Evolutionary conservation across 2,888 invertebrate species (phyloP), one percentile per base, ranked within the genome.

Genomic region (Nasonovia ribisnigri): DNA sequence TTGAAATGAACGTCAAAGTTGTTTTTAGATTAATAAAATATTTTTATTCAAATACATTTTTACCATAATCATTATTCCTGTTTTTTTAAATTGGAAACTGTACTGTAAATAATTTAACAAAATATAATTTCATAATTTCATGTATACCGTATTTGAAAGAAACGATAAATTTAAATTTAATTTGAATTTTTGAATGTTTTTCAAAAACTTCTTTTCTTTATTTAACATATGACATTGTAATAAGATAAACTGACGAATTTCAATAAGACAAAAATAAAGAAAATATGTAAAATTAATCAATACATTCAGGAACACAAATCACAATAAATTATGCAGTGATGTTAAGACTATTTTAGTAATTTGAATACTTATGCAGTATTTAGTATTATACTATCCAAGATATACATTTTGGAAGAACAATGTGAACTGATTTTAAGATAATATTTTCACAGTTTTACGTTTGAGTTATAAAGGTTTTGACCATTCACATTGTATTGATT

Each of bases 1-100:
- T 88, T 88, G 24, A 51, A 88, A 88, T 13, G 26, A 48, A 88
- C 36, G 10, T 51, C 26, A 36, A n/a, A 48, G 48, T 90, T 26
- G 77, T 67, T 48, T 67, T 67, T 42, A 88, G 88, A 88, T 88
- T 42, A 88, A 88, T 51, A 48, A 88, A 88, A 88, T 88, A 46
- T 77, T 88, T 42, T 57, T 46, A 48, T n/a, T 11, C 26, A 48
- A 43, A 48, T 24, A 36, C 10, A 77, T 48, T 90, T 60, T 77
- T 36, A 4, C 46, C 36, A 48, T 77, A 77, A 48, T 26, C 90
- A 90, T 90, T 90, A 77, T 77, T 90, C 77, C 36, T 90, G 48
- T 24, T 77, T 26, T 26, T 77, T 11, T 77, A 51, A 88, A 88
- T 88, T 88, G 48, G 5, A 77, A 36, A 48, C 20, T 51, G 8